A percentile compares a stretch with the other conserved stretches of the same genome.
These are phyloP conservation scores for Triplophysa tibetana DNA, from an alignment of 2,113 vertebrate species.

Conservation along the genomic window DNA sequence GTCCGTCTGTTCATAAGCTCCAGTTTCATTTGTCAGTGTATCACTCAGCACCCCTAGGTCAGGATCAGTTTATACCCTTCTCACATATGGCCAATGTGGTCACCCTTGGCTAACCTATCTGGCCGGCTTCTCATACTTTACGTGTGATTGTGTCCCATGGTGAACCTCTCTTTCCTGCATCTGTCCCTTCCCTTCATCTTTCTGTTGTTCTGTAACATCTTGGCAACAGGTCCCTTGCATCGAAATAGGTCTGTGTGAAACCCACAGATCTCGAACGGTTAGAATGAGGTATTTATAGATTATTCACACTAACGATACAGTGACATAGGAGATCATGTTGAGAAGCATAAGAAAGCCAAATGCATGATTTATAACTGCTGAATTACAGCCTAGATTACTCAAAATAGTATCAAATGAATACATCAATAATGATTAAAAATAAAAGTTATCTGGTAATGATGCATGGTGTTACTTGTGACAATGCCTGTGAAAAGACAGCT, in stretches of 20 bases:
- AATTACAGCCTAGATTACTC: conserved; percentile 13
- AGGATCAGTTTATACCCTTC: conserved; percentile 65
- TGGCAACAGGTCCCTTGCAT: conserved; percentile 40
- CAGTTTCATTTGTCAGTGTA: conserved; percentile 63
- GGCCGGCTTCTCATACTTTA: conserved; percentile 38
- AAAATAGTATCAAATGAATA: too few species aligned
- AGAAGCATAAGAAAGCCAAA: conserved; percentile 38
- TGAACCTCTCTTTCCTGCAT: conserved; percentile 42
- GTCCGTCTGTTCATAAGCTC: conserved; percentile 56
- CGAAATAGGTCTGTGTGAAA: conserved; percentile 40
- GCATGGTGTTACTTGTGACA: too few species aligned
- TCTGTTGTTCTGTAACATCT: conserved; percentile 42
- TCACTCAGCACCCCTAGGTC: conserved; percentile 61
- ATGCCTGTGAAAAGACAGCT: too few species aligned
- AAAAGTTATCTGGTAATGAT: too few species aligned
- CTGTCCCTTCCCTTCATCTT: conserved; percentile 47
- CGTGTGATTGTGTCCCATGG: conserved; percentile 44
- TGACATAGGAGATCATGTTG: conserved; percentile 34
- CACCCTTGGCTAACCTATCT: conserved; percentile 52
- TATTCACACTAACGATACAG: conserved; percentile 41
- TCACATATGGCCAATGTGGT: conserved; percentile 50
- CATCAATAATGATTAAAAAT: too few species aligned
- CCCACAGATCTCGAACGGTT: conserved; percentile 31
- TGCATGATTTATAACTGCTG: conserved; percentile 35
- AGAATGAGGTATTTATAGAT: conserved; percentile 49